Percentiles rank a stretch among this genome's conserved stretches.
phyloP scores from a whole-genome alignment of 2,888 invertebrate species.

The Epirrhoe tristata region DNA sequence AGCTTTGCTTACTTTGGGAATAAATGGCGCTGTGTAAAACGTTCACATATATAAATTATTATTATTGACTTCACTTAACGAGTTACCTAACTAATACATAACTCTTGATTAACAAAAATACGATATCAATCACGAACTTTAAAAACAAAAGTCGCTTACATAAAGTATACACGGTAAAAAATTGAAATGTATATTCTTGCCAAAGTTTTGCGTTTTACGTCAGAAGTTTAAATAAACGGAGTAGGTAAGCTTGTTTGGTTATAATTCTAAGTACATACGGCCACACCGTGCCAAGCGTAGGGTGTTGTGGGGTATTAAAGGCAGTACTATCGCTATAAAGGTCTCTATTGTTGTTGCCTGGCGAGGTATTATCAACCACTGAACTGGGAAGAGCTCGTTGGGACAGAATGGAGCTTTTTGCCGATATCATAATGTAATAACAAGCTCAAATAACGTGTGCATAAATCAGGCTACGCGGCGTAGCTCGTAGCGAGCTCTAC shows the following conservation, averaged over 20 bases:
- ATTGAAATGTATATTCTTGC: conserved; percentile 16
- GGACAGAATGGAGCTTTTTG: conserved; percentile 13
- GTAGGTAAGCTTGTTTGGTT: conserved; percentile 25
- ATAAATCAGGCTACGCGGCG: conserved; percentile 23
- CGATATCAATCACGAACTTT: not conserved
- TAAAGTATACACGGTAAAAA: conserved; percentile 13
- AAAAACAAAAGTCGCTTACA: conserved; percentile 1
- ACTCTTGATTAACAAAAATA: too few species aligned
- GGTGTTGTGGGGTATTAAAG: conserved; percentile 30
- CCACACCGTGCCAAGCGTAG: conserved; percentile 15
- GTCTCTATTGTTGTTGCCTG: conserved; percentile 33
- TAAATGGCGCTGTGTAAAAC: not conserved
- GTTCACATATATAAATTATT: not conserved
- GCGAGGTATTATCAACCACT: conserved; percentile 30
- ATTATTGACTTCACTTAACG: not conserved
- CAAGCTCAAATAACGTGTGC: conserved; percentile 15
- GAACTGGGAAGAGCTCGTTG: conserved; percentile 24
- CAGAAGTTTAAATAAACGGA: conserved; percentile 20
- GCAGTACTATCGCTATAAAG: conserved; percentile 25
- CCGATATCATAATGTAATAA: conserved; percentile 15
- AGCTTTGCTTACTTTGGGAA: not conserved
- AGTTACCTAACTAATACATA: not conserved
- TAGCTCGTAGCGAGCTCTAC: conserved; percentile 31
- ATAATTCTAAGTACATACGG: conserved; percentile 17
- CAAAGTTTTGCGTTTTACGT: conserved; percentile 22